Base-by-base conservation (phyloP, 2,797 vertebrate species). In the Erpetoichthys calabaricus region DNA sequence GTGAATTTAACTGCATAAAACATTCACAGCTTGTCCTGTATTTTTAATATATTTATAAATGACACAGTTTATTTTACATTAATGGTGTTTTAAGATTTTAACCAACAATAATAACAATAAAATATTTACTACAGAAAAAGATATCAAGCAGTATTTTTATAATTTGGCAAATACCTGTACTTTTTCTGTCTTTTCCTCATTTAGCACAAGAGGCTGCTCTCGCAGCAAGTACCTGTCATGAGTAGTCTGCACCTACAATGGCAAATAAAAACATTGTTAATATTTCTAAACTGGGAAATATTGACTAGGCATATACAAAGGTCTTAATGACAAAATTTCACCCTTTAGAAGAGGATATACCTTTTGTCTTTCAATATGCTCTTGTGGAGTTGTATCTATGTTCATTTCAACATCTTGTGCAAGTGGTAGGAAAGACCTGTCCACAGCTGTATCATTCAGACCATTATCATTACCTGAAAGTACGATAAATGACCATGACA, bases 321-420 rank as follows among this genome's bases (percentile, higher is more conserved):
- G 10, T 8, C 8, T 8, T 4, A 9, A 4, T 8, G 7, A 56
- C 9, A 47, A 45, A 4, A 47, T 5, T 4, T 6, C 9, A 47
- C 10, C 44, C 45, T 45, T 47, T 6, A 9, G 41, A 6, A 42
- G 5, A 57, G 2, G 8, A 5, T 54, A 4, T 57, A 85, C 90
- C 87, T 81, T 79, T 51, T 87, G 83, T 0, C 65, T 70, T 45
- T 78, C 67, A 0, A 84, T 2, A 3, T 70, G 78, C 3, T 88
- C 75, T 0, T 54, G 59, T 0, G 59, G 49, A 0, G 49, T 64
- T 51, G 43, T 60, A 6, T 80, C 81, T 53, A 62, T 53, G 1
- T 78, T 71, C 6, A 67, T 68, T 46, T 65, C 74, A 1, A 61
- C 53, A 52, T 65, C 73, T 1, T 2, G 61, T 3, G 77, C 43